These are phyloP conservation scores for Tolypeutes matacus DNA, from an alignment of 2,797 vertebrate genomes.

Conservation along the genomic window DNA sequence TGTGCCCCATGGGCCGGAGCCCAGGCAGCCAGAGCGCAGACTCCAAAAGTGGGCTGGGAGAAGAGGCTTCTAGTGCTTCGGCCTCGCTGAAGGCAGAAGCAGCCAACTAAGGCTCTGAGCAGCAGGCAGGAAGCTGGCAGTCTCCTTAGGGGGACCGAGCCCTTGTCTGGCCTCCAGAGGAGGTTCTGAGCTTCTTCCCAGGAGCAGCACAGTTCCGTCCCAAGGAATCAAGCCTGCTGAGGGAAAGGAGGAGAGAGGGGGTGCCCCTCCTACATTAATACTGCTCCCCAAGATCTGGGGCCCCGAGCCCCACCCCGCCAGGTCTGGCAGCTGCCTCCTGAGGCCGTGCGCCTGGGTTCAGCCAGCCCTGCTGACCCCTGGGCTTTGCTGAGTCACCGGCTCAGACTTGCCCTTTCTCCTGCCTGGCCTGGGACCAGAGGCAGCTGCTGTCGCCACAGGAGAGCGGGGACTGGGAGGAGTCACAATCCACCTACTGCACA, in stretches of 20 bases:
- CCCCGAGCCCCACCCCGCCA: background rate
- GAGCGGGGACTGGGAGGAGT: background rate
- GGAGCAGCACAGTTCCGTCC: accelerated
- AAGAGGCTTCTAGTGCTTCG: background rate
- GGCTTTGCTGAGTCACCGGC: conserved; percentile 69
- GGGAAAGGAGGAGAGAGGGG: background rate
- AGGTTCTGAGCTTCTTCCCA: background rate
- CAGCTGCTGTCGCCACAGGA: conserved; percentile 71
- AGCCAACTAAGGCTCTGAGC: background rate
- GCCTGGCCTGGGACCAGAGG: conserved; percentile 63
- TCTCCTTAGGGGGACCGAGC: background rate
- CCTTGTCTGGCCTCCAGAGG: background rate
- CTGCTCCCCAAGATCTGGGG: background rate
- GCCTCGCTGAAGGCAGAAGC: background rate
- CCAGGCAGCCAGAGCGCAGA: no score
- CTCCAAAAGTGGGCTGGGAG: background rate
- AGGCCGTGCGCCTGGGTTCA: background rate
- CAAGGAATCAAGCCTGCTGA: background rate
- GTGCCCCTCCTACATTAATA: accelerated
- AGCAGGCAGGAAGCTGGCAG: background rate
- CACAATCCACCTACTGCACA: background rate
- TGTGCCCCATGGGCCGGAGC: background rate
- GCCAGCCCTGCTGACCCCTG: background rate
- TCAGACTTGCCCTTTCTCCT: conserved; percentile 46
- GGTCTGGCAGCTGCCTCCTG: background rate